Conservation (phyloP, 1,140 invertebrate species). For the Cyrtorhinus lividipennis region DNA sequence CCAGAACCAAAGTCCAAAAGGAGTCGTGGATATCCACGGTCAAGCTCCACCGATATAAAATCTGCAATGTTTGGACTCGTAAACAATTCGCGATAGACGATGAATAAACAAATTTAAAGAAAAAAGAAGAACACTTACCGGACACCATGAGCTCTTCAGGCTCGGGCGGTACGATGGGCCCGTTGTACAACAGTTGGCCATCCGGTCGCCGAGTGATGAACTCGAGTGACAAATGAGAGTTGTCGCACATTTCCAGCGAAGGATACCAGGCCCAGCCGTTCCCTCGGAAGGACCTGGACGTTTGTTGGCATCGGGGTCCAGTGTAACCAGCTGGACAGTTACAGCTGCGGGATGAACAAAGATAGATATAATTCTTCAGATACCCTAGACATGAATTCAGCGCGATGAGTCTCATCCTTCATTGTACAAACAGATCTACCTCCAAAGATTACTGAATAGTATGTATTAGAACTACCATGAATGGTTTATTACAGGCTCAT, state of each 20-base stretch:
- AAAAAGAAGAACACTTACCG: conserved; percentile 33
- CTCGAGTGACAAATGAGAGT: conserved; percentile 85
- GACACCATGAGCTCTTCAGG: conserved; percentile 74
- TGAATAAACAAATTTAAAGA: no score
- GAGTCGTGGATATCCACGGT: conserved; percentile 75
- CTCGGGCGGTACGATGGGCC: conserved; percentile 84
- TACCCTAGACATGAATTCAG: no score
- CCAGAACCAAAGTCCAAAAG: conserved; percentile 92
- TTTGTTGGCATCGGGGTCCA: conserved; percentile 91
- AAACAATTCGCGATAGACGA: no score
- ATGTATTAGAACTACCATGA: no score
- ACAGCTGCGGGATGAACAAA: conserved; percentile 39
- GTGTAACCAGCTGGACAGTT: conserved; percentile 81
- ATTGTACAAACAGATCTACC: no score
- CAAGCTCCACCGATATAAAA: conserved; percentile 85
- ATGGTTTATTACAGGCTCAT: no score
- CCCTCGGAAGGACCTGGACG: conserved; percentile 78
- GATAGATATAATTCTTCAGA: not conserved
- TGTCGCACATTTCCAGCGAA: conserved; percentile 87
- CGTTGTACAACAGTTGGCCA: conserved; percentile 90
- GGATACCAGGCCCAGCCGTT: conserved; percentile 94
- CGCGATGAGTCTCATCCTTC: no score
- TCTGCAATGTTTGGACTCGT: no score
- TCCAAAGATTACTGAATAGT: no score
- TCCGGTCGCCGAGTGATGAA: conserved; percentile 83